Base-by-base conservation (phyloP, 1,140 invertebrate genomes). In the Xylocopa sonorina region DNA sequence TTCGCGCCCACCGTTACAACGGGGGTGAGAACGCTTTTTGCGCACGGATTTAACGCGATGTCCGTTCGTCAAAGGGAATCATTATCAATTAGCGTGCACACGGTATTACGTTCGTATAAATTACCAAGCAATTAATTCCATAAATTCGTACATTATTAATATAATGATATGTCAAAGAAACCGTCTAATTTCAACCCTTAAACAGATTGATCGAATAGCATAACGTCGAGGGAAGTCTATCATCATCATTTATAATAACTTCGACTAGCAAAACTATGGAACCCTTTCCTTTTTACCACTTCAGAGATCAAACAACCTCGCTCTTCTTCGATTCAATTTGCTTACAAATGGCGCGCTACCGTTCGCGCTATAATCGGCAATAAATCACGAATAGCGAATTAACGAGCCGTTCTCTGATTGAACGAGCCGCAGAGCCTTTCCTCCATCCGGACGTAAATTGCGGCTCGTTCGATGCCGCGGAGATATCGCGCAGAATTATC, bases 401-500 rank as follows among this genome's bases (percentile, higher is more conserved):
- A 12, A 14, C 9, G 9, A 38, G 9, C 12, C 43, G 7, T 46
- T 46, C 14, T 32, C 1, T 18, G 7, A 5, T 18, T 3, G n/a
- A 38, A 38, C 48, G n/a, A 38, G 3, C 14, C 18, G 9, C 32
- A 4, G 9, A 38, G 24, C 53, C 24, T 18, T 3, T 29, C 27
- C 43, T 34, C n/a, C 34, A 12, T 0, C n/a, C 32, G n/a, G 7
- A 43, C 18, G 12, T 27, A 24, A 73, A 63, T 53, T 14, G 34
- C 24, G 18, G 4, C 32, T 12, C 21, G 14, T 29, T 51, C 34
- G 72, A 53, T 53, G 16, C 34, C 18, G 16, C 32, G 43, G n/a
- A n/a, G 72, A 66, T 66, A 73, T 73, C 57, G 27, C 62, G 48
- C 29, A 16, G 63, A 57, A 77, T 69, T 77, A 77, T 77, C 66